Evolutionary conservation across 1,140 invertebrate genomes (phyloP).

Genomic region (Holcopasites calliopsidis): DNA sequence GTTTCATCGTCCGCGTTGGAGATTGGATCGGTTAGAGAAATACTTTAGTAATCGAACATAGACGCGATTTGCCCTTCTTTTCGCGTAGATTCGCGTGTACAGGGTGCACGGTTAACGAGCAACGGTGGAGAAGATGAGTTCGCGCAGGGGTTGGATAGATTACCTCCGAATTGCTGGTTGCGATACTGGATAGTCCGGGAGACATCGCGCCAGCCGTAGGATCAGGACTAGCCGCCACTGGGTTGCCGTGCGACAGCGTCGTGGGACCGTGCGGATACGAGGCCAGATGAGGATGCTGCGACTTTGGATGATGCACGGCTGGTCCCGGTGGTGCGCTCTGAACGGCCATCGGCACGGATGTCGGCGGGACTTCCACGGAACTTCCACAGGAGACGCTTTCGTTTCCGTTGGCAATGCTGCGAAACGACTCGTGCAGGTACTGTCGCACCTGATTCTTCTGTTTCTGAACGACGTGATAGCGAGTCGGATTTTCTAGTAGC

Average conservation of each 20-base stretch:
- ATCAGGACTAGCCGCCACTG: slow-evolving; percentile 81
- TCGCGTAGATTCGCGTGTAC: too few relatives aligned
- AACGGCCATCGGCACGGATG: slow-evolving; percentile 67
- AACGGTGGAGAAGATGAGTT: too few relatives aligned
- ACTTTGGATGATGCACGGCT: slow-evolving; percentile 64
- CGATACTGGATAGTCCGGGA: slow-evolving; percentile 86
- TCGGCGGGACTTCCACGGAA: slow-evolving; percentile 60
- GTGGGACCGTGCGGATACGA: slow-evolving; percentile 70
- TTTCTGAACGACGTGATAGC: slow-evolving; percentile 94
- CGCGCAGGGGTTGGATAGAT: slow-evolving; percentile 53
- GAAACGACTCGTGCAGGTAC: slow-evolving; percentile 89
- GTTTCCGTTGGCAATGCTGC: slow-evolving; percentile 43
- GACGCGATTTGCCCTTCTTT: too few relatives aligned
- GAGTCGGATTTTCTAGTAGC: slow-evolving; percentile 92
- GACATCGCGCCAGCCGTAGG: slow-evolving; percentile 82
- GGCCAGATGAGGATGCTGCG: slow-evolving; percentile 75
- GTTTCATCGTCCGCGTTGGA: too few relatives aligned
- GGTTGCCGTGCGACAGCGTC: slow-evolving; percentile 55
- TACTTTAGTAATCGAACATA: too few relatives aligned
- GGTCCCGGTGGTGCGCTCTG: slow-evolving; percentile 74
- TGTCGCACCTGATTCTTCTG: slow-evolving; percentile 93
- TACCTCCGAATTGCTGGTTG: slow-evolving; percentile 88
- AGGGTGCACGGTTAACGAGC: too few relatives aligned
- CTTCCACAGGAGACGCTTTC: slow-evolving; percentile 47
- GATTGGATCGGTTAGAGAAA: too few relatives aligned